Base-by-base conservation (phyloP, 1,140 invertebrate species). In the Radopholus similis region DNA sequence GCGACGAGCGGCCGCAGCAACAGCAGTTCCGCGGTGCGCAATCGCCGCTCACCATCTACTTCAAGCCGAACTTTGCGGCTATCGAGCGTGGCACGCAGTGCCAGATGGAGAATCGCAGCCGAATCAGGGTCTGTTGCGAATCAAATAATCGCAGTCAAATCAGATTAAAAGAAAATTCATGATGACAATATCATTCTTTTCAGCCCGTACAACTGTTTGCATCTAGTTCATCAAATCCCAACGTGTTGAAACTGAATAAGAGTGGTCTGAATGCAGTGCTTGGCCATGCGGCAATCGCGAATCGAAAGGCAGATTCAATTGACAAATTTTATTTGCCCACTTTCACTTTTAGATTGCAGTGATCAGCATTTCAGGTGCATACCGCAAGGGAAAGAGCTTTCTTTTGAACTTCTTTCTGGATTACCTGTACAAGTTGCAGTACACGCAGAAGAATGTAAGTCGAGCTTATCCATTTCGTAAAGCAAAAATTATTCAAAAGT, bases 341-440 rank as follows among this genome's bases (percentile, higher is more conserved):
- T 2, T 3, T 67, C 15, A 35, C 18, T 18, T 59, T n/a, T 47
- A 88, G 64, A 89, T 94, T 4, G 92, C 94, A 32, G 90, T 98
- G 37, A 89, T 98, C 0, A 96, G 93, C 11, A 93, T 98, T 34
- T 87, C 87, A 37, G 96, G 95, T 64, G 94, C 94, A 37, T 98
- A 98, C 84, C 87, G 95, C 9, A 98, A 98, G 85, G 95, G 95
- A 72, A 94, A 94, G 85, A 92, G 90, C 34, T 93, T 94, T 84
- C 84, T 94, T 34, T 85, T 94, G 0, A 90, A 96, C 84, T 95
- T 95, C 84, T 93, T 95, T 82, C 86, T 95, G 2, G 85, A 92
- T 75, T 96, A 93, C 83, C 72, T 81, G 53, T 81, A 81, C 64
- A 73, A 59, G 37, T 56, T 81, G 26, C 80, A 82, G 54, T 78